phyloP scores from a whole-genome alignment of 2,113 vertebrate species.

The Formicarius rufipectus region DNA sequence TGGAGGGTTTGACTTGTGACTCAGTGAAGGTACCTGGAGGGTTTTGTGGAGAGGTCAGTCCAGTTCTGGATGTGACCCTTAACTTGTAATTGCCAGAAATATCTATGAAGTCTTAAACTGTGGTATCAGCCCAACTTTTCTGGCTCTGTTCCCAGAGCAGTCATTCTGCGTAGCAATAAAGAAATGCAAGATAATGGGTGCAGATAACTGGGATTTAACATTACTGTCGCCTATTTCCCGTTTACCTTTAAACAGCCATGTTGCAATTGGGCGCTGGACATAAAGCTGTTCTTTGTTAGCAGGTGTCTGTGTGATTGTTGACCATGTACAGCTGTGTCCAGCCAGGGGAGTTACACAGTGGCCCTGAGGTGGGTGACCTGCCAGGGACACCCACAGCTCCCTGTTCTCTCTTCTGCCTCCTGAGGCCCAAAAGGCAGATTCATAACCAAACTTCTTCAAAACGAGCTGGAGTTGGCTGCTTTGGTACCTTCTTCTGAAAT shows the following conservation, averaged over 20 bases:
- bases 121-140: neutral
- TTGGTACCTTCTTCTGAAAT: neutral
- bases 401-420: neutral
- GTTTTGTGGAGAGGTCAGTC: neutral
- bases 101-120: neutral
- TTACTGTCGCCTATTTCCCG: neutral
- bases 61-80: neutral
- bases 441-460: neutral
- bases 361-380: fast-evolving
- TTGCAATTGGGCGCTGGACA: neutral
- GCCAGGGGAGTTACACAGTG: neutral
- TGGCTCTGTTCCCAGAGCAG: constrained; percentile 11
- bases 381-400: neutral
- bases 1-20: neutral
- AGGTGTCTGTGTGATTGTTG: neutral
- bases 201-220: constrained; percentile 44
- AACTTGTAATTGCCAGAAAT: neutral
- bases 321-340: neutral
- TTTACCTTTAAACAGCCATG: constrained; percentile 28
- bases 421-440: neutral
- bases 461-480: neutral
- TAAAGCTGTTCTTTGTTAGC: neutral
- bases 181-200: constrained; percentile 27
- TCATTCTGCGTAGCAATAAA: constrained; percentile 31
- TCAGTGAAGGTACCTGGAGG: fast-evolving